phyloP scores from a whole-genome alignment of 23 tunicate species.

The Corella eumyota region DNA sequence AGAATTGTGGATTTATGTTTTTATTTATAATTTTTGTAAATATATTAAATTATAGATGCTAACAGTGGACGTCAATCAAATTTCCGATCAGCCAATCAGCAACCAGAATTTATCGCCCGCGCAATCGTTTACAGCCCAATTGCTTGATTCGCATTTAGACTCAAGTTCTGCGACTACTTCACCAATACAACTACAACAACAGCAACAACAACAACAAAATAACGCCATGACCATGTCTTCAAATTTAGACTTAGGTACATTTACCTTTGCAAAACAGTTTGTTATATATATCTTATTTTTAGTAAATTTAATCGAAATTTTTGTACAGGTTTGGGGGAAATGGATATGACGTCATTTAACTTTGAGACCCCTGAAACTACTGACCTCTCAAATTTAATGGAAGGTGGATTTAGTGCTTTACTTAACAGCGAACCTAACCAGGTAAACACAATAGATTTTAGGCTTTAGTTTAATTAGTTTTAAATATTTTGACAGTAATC shows the following conservation, averaged over 20 bases:
- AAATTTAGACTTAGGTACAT: not conserved
- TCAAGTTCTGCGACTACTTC: not conserved
- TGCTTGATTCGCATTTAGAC: not conserved
- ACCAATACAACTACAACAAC: constrained; percentile 6
- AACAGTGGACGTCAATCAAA: too few species aligned
- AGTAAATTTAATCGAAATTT: too few species aligned
- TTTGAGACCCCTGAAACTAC: constrained; percentile 5
- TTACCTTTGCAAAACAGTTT: not conserved
- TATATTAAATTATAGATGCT: too few species aligned
- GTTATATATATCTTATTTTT: too few species aligned
- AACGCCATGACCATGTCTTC: not conserved
- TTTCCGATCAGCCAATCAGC: too few species aligned
- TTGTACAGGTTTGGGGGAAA: constrained; percentile 32
- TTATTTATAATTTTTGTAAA: not conserved
- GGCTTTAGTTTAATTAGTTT: too few species aligned
- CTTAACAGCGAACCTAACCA: constrained; percentile 8
- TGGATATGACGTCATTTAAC: constrained; percentile 23
- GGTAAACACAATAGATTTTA: constrained; percentile 1
- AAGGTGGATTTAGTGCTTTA: constrained; percentile 25
- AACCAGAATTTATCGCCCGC: not conserved
- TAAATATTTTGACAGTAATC: too few species aligned
- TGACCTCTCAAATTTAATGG: constrained; percentile 4
- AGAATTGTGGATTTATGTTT: too few species aligned
- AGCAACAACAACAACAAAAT: constrained; percentile 10
- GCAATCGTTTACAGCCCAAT: too few species aligned